Conservation (phyloP, 2,888 invertebrate species). For the Oscheius sp. region DNA sequence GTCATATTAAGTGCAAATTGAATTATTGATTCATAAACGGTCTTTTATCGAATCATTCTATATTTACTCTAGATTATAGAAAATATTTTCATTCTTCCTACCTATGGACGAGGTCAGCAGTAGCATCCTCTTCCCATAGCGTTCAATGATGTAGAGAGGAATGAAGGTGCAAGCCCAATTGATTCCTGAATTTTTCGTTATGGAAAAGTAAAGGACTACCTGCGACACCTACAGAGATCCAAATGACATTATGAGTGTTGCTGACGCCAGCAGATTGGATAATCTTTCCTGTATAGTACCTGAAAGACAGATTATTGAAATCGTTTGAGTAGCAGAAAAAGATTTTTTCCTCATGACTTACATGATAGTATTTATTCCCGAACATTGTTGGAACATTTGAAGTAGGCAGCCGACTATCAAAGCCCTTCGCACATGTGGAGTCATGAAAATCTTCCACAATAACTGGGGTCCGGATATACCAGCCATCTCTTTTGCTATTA, state of each 20-base stretch:
- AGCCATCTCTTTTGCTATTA: not conserved
- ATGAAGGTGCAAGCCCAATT: slow-evolving; percentile 73
- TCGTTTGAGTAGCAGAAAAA: slow-evolving; percentile 21
- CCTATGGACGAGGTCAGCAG: slow-evolving; percentile 30
- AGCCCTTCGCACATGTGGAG: slow-evolving; percentile 68
- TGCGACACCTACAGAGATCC: slow-evolving; percentile 70
- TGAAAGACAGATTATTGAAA: too few species aligned
- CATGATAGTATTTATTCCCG: slow-evolving; percentile 73
- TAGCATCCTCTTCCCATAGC: slow-evolving; percentile 72
- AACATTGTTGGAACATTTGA: slow-evolving; percentile 71
- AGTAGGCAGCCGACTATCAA: slow-evolving; percentile 74
- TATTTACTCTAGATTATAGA: too few species aligned
- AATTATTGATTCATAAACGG: too few species aligned
- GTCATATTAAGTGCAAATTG: too few species aligned
- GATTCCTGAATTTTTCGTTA: slow-evolving; percentile 68
- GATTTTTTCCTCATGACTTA: too few species aligned
- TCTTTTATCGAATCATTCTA: too few species aligned
- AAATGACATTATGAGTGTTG: slow-evolving; percentile 72
- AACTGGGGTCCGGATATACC: not conserved
- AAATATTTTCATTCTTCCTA: too few species aligned
- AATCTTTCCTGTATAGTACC: slow-evolving; percentile 72
- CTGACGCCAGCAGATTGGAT: slow-evolving; percentile 73
- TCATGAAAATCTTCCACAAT: slow-evolving; percentile 41
- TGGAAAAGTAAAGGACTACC: slow-evolving; percentile 70
- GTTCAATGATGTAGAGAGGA: slow-evolving; percentile 73